Conservation (phyloP, 2,113 vertebrate species). For the Scomber colias region DNA sequence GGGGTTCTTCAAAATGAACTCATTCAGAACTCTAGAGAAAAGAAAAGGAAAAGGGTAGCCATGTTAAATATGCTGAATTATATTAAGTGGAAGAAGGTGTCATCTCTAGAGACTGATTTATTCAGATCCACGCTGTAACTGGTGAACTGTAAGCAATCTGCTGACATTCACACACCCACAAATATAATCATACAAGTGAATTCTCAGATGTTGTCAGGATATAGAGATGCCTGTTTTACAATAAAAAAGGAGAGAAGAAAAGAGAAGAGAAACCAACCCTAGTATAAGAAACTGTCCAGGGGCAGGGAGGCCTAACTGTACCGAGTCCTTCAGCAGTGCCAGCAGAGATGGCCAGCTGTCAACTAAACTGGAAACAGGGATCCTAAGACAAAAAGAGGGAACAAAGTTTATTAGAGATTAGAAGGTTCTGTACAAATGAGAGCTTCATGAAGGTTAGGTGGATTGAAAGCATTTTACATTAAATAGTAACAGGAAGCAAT, state of each 20-base stretch:
- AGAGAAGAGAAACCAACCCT: slow-evolving; percentile 84
- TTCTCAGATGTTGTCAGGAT: neutral
- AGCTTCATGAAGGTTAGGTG: neutral
- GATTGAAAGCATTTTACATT: neutral
- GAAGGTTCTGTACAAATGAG: neutral
- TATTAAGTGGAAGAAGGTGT: neutral
- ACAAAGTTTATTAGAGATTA: neutral
- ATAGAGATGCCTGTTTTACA: neutral
- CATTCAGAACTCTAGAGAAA: slow-evolving; percentile 92
- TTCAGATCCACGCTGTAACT: neutral
- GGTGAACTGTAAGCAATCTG: neutral
- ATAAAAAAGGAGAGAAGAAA: neutral
- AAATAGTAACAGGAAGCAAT: neutral
- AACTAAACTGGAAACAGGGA: slow-evolving; percentile 94
- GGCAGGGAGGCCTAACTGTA: slow-evolving; percentile 94
- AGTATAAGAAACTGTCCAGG: slow-evolving; percentile 97
- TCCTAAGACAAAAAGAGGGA: slow-evolving; percentile 80
- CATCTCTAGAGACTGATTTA: neutral
- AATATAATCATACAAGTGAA: neutral
- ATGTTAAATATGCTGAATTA: slow-evolving; percentile 1
- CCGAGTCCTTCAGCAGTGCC: slow-evolving; percentile 94
- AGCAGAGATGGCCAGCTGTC: slow-evolving; percentile 97
- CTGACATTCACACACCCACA: neutral
- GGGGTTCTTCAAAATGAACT: slow-evolving; percentile 99
- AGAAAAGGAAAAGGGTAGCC: neutral